Evolutionary conservation across 2,797 vertebrate species (phyloP).

Genomic region (Microctenopoma steveboyesi): DNA sequence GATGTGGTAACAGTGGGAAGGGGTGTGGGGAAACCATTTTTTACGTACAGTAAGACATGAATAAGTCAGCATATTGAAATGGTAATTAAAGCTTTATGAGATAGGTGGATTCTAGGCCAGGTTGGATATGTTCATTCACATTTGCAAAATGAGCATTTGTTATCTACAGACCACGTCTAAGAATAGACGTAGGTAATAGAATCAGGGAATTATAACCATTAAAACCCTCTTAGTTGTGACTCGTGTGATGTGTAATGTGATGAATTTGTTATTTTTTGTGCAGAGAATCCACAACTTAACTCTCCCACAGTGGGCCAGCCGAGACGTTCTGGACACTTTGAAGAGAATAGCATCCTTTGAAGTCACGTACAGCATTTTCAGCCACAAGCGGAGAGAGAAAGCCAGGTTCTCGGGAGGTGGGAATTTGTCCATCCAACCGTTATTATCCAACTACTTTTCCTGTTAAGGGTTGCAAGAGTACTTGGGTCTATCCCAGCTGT

Average conservation of each 20-base stretch:
- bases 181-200: conserved; percentile 68
- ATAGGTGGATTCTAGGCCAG: conserved; percentile 66
- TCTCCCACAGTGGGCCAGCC: conserved; percentile 88
- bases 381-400: conserved; percentile 89
- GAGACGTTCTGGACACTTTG: conserved; percentile 83
- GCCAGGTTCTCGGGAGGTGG: conserved; percentile 91
- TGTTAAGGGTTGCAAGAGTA: too few species aligned
- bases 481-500: too few species aligned
- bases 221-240: conserved; percentile 42
- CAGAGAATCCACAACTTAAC: conserved; percentile 90
- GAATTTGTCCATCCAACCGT: conserved; percentile 5
- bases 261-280: conserved; percentile 26
- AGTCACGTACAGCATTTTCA: conserved; percentile 83
- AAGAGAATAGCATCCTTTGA: conserved; percentile 85
- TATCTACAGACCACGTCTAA: conserved; percentile 66
- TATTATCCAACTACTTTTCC: too few species aligned
- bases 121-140: conserved; percentile 68
- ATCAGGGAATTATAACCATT: conserved; percentile 57
- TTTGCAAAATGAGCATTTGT: conserved; percentile 77
- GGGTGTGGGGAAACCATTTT: conserved; percentile 16
- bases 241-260: conserved; percentile 51
- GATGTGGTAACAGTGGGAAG: background rate
- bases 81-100: conserved; percentile 63
- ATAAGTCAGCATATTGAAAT: conserved; percentile 66
- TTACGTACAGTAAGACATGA: conserved; percentile 47